These are phyloP conservation scores for Thereva unica DNA, from an alignment of 2,888 invertebrate genomes.

Conservation along the genomic window DNA sequence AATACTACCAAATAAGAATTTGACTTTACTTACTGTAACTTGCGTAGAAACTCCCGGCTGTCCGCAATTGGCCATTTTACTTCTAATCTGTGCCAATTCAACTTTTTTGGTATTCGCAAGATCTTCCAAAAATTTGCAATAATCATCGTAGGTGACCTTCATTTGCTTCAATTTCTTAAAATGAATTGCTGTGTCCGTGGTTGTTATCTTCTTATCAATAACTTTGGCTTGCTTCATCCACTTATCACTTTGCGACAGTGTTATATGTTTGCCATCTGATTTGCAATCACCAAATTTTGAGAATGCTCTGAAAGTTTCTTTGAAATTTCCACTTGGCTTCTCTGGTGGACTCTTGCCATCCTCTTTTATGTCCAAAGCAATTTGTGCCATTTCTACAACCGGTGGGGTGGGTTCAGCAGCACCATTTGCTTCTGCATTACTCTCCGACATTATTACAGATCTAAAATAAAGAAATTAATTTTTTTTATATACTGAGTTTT, in stretches of 20 bases:
- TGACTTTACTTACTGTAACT: conserved; percentile 52
- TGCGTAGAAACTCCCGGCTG: conserved; percentile 67
- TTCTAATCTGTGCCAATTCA: conserved; percentile 76
- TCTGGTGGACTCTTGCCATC: conserved; percentile 43
- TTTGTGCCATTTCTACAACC: conserved; percentile 52
- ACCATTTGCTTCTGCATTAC: conserved; percentile 42
- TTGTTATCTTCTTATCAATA: conserved; percentile 83
- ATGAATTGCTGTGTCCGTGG: conserved; percentile 87
- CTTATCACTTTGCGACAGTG: conserved; percentile 88
- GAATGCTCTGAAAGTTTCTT: conserved; percentile 77
- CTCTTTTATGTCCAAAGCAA: conserved; percentile 50
- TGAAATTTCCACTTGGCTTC: conserved; percentile 56
- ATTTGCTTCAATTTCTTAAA: conserved; percentile 86
- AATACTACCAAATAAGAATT: not conserved
- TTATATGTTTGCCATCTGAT: conserved; percentile 82
- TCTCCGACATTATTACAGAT: conserved; percentile 43
- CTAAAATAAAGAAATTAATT: conserved; percentile 40
- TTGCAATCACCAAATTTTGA: conserved; percentile 86
- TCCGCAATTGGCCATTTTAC: conserved; percentile 79
- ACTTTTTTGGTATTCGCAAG: conserved; percentile 82
- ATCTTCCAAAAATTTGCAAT: conserved; percentile 83
- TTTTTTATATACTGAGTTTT: not conserved
- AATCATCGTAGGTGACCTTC: conserved; percentile 77
- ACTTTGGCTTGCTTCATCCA: conserved; percentile 92
- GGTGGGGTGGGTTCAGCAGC: conserved; percentile 45